Conservation (phyloP, 1,140 invertebrate genomes). For the Hestina assimilis region DNA sequence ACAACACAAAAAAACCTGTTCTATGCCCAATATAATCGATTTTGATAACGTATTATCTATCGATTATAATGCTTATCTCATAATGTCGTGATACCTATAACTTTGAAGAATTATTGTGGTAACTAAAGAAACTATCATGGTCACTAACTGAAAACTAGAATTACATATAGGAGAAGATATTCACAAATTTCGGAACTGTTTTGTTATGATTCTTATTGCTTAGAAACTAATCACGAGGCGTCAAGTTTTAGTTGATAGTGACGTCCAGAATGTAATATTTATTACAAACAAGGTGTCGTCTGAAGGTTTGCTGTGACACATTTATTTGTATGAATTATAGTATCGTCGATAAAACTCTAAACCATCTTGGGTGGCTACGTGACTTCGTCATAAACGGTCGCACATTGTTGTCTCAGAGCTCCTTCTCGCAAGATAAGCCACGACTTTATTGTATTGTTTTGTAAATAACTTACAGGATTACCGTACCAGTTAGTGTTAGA, state of each 20-base stretch:
- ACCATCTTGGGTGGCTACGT: slow-evolving; percentile 28
- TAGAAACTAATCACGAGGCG: too few species aligned
- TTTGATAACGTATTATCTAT: too few species aligned
- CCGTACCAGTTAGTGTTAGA: not conserved
- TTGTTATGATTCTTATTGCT: too few species aligned
- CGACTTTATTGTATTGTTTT: slow-evolving; percentile 12
- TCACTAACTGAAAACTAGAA: too few species aligned
- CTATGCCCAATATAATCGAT: too few species aligned
- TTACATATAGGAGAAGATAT: too few species aligned
- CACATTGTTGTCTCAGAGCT: not conserved
- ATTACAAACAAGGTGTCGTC: slow-evolving; percentile 16
- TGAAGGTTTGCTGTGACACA: slow-evolving; percentile 19
- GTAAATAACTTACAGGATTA: slow-evolving; percentile 6
- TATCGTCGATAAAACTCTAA: slow-evolving; percentile 25
- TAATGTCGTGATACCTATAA: too few species aligned
- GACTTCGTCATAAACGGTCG: slow-evolving; percentile 30
- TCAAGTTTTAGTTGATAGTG: not conserved
- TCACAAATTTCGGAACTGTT: too few species aligned
- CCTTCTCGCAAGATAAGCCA: slow-evolving; percentile 32
- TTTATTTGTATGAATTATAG: slow-evolving; percentile 23
- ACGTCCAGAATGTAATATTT: not conserved
- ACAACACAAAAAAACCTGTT: too few species aligned
- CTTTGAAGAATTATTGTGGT: too few species aligned
- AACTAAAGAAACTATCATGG: too few species aligned
- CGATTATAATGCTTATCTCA: too few species aligned